These are phyloP conservation scores for Trisateles emortualis DNA, from an alignment of 2,888 invertebrate genomes.

Conservation along the genomic window DNA sequence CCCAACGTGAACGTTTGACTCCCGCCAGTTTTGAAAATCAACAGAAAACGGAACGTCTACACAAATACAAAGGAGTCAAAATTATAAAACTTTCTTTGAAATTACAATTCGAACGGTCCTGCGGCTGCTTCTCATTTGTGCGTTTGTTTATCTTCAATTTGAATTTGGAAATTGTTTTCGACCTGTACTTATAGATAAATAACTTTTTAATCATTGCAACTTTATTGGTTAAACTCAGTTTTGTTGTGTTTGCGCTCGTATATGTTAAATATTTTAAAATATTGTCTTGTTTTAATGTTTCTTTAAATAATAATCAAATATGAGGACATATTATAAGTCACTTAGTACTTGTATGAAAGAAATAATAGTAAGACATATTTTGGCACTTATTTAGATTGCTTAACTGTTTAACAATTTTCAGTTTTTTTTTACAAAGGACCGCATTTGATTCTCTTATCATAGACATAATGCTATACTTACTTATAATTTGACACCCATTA, in stretches of 20 bases:
- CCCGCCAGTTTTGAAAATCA: slow-evolving; percentile 78
- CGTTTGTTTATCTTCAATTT: slow-evolving; percentile 53
- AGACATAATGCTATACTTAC: too few species aligned
- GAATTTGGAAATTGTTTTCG: slow-evolving; percentile 52
- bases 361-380: too few species aligned
- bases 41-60: slow-evolving; percentile 72
- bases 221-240: slow-evolving; percentile 30
- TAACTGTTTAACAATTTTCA: too few species aligned
- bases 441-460: too few species aligned
- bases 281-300: too few species aligned
- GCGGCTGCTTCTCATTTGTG: slow-evolving; percentile 41
- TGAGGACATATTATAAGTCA: too few species aligned
- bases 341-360: too few species aligned
- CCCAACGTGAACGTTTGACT: slow-evolving; percentile 76
- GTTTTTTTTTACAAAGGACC: too few species aligned
- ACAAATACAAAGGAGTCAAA: slow-evolving; percentile 69
- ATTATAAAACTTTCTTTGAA: slow-evolving; percentile 65
- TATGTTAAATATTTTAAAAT: too few species aligned
- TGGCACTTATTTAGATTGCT: too few species aligned
- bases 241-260: slow-evolving; percentile 11
- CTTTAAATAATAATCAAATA: too few species aligned
- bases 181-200: slow-evolving; percentile 36
- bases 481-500: too few species aligned
- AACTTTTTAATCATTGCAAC: slow-evolving; percentile 39
- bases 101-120: slow-evolving; percentile 43